phyloP scores from a whole-genome alignment of 2,113 vertebrate genomes.

The Pseudolaguvia tuberculata region DNA sequence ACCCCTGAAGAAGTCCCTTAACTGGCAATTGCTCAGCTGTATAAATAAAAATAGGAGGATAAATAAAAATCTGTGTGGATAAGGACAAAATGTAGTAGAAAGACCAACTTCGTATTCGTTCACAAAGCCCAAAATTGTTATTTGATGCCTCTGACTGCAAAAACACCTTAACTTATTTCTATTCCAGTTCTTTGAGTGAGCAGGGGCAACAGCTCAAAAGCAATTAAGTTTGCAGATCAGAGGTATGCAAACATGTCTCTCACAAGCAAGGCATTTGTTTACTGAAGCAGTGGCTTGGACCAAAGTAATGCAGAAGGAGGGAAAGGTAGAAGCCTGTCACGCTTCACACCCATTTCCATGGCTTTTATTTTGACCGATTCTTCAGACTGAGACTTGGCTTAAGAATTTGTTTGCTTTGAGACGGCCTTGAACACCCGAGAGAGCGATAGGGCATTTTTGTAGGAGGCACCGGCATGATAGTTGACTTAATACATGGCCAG shows the following conservation, averaged over 20 bases:
- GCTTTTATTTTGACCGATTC: constrained; percentile 31
- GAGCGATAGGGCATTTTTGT: constrained; percentile 14
- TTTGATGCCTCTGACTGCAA: background rate
- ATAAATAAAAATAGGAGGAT: no score
- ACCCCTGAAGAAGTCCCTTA: no score
- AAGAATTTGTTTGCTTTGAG: background rate
- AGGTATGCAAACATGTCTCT: constrained; percentile 29
- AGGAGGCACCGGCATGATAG: constrained; percentile 1
- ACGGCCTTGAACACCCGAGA: background rate
- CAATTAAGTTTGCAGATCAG: constrained; percentile 26
- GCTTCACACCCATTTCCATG: constrained; percentile 14
- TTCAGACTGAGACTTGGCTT: constrained; percentile 2
- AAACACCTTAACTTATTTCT: constrained; percentile 25
- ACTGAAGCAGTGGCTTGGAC: constrained; percentile 27
- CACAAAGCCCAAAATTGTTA: no score
- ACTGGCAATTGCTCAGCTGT: no score
- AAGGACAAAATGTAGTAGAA: no score
- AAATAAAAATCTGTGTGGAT: no score
- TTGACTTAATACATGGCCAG: constrained; percentile 15
- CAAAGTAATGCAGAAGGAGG: constrained; percentile 26
- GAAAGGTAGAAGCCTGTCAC: constrained; percentile 49
- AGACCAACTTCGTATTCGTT: no score
- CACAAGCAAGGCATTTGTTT: constrained; percentile 19
- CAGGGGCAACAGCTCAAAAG: constrained; percentile 25
- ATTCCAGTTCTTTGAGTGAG: background rate